Conservation (phyloP, 2,113 vertebrate genomes). For the Ariopsis seemanni region DNA sequence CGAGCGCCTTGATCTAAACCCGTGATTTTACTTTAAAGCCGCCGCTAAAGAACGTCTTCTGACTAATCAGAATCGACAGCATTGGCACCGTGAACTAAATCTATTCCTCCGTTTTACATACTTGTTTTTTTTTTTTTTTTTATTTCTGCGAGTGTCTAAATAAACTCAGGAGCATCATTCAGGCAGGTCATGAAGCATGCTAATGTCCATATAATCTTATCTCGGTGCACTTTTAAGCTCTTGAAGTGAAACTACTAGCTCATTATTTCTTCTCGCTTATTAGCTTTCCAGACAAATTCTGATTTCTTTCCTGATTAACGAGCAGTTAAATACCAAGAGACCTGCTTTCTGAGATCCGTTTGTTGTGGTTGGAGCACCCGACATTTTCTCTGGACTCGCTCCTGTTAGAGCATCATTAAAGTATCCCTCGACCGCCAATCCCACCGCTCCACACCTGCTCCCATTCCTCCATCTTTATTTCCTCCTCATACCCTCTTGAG, state of each 20-base stretch:
- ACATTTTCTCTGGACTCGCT: neutral
- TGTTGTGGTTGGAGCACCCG: conserved; percentile 5
- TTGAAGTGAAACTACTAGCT: neutral
- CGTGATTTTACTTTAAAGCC: neutral
- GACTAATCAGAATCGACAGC: neutral
- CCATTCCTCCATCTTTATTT: neutral
- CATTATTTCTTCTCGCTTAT: conserved; percentile 18
- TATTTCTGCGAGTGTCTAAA: neutral
- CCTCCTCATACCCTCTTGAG: neutral
- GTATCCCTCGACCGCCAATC: too few relatives aligned
- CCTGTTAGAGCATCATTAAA: neutral
- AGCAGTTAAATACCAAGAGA: conserved; percentile 41
- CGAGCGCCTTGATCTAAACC: neutral
- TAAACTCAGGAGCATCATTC: neutral
- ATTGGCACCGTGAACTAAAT: neutral
- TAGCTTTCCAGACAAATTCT: conserved; percentile 31
- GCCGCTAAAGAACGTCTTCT: neutral
- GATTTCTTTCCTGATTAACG: conserved; percentile 27
- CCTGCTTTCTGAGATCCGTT: conserved; percentile 18
- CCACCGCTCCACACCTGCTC: neutral
- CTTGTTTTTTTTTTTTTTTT: neutral
- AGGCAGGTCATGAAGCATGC: neutral
- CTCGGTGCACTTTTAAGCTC: conserved; percentile 34
- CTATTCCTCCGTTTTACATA: neutral
- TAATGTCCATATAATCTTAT: conserved; percentile 37